Percentiles rank a stretch among this genome's conserved stretches.
Conservation (phyloP, 2,113 vertebrate species). For the Leptocoma aspasia region DNA sequence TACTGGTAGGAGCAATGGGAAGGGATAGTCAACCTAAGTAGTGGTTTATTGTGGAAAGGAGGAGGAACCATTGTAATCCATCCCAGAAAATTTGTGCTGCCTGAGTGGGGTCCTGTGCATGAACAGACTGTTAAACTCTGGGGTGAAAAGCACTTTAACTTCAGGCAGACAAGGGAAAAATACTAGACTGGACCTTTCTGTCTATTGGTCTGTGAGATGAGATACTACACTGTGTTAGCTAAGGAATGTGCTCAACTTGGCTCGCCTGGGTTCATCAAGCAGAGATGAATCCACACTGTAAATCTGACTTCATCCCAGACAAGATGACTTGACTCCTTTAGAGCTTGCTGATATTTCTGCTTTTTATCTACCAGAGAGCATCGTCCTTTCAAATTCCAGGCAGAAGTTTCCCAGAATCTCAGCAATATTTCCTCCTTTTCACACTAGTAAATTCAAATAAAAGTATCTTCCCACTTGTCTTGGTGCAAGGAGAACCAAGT, state of each 20-base stretch:
- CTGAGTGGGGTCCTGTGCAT: no score
- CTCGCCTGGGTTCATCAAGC: neutral
- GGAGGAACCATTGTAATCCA: neutral
- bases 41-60: neutral
- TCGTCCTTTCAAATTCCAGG: neutral
- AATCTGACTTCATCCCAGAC: neutral
- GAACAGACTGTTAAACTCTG: neutral
- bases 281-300: neutral
- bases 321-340: neutral
- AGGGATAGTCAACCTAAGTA: neutral
- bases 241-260: neutral
- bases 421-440: neutral
- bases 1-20: neutral
- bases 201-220: neutral
- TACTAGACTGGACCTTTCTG: neutral
- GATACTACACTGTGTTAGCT: neutral
- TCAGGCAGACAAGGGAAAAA: neutral
- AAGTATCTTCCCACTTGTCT: neutral
- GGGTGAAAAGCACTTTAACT: neutral
- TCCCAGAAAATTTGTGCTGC: neutral
- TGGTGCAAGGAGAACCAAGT: neutral
- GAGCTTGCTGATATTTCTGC: neutral
- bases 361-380: neutral
- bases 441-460: neutral
- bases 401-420: neutral